These are phyloP conservation scores for Teleiodes luculella DNA, from an alignment of 2,888 invertebrate species.

Conservation along the genomic window DNA sequence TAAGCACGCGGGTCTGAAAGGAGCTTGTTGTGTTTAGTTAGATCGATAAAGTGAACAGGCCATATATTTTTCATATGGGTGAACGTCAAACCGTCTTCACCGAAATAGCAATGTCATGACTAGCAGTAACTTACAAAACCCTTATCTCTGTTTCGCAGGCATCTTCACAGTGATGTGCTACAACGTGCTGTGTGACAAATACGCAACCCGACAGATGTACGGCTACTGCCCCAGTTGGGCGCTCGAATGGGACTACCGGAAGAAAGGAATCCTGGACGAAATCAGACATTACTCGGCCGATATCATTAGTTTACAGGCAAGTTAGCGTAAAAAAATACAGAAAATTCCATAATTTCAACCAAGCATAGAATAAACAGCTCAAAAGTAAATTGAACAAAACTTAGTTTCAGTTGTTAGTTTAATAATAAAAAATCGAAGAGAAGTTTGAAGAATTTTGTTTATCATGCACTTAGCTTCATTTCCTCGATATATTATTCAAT, in stretches of 20 bases:
- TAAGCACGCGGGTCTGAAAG: background rate
- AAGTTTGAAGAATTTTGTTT: no score
- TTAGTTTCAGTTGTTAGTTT: no score
- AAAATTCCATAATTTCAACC: no score
- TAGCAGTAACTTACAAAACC: background rate
- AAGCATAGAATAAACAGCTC: no score
- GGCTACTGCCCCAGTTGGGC: constrained; percentile 99
- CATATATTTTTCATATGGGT: no score
- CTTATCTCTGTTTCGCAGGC: constrained; percentile 72
- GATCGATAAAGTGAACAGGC: background rate
- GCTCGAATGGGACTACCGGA: constrained; percentile 98
- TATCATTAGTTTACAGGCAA: constrained; percentile 90
- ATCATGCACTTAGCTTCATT: no score
- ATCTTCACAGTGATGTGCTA: constrained; percentile 99
- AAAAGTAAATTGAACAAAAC: no score
- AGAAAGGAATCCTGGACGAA: constrained; percentile 97
- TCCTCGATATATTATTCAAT: no score
- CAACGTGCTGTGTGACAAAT: constrained; percentile 99
- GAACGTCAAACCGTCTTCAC: no score
- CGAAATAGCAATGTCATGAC: no score
- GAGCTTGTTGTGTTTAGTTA: background rate
- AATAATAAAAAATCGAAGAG: no score
- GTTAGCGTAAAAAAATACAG: no score
- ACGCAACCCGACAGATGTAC: constrained; percentile 99
- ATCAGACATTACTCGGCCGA: constrained; percentile 97